Base-by-base conservation (phyloP, 2,113 vertebrate genomes). In the Thunnus maccoyii region DNA sequence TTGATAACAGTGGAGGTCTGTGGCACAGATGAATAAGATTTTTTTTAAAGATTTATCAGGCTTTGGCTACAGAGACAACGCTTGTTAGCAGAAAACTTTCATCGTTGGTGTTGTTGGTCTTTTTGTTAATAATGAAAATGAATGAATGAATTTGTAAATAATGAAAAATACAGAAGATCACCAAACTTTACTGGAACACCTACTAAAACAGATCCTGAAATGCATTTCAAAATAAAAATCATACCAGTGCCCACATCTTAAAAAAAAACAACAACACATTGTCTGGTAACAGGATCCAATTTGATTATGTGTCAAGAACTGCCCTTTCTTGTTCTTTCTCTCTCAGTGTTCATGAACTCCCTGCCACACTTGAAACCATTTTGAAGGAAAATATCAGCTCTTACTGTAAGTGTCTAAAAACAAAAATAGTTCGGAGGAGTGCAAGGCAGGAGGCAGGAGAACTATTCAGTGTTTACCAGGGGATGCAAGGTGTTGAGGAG, bases 401-500 rank as follows among this genome's bases (percentile, higher is more conserved):
- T 71, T 63, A 50, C 65, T 68, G 32, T 25, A 62, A 69, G 65
- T 51, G 47, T 78, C 55, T 74, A 63, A 84, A 71, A 82, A 81
- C 57, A 70, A 72, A 80, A 91, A 82, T 7, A 73, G 82, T 73
- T n/a, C 58, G 36, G 16, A 66, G 70, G 27, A 54, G 36, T 46
- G 65, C 17, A 48, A 62, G 70, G 67, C 62, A 60, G 66, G 80
- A 73, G 74, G 77, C 71, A 47, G 60, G 17, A 50, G 56, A 65
- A 54, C 87, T 32, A 55, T 77, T 75, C 64, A 84, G 25, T 51
- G 30, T 80, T 69, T 84, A 63, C 51, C 71, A 36, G 77, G 32
- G 63, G 51, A 78, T 44, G 44, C 63, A 87, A 88, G 66, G 84
- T 74, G 84, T 78, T 76, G 83, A 83, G 44, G 67, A 85, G 80